Evolutionary conservation across 1,140 invertebrate genomes (phyloP).

Genomic region (Centruroides sculpturatus): DNA sequence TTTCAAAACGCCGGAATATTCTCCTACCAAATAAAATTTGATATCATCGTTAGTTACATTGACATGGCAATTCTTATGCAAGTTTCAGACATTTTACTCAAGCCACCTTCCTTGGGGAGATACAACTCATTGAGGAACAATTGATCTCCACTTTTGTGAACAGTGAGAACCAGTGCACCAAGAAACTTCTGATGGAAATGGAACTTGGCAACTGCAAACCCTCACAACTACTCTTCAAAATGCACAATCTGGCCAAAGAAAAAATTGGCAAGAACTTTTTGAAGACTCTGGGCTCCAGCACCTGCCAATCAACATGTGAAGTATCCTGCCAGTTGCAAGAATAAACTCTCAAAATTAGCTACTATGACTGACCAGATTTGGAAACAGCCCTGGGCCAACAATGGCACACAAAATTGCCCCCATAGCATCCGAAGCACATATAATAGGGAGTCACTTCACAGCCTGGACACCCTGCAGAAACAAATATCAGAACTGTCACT

Average conservation of each 20-base stretch:
- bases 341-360: background rate
- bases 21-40: slow-evolving; percentile 15
- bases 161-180: background rate
- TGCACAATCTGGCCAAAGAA: background rate
- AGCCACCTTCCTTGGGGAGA: background rate
- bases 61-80: background rate
- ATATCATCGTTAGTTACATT: slow-evolving; percentile 3
- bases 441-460: no score
- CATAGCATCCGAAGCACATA: no score
- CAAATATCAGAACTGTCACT: no score
- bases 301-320: background rate
- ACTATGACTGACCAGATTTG: no score
- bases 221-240: slow-evolving; percentile 4
- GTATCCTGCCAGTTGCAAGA: background rate
- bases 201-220: slow-evolving; percentile 1
- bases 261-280: background rate
- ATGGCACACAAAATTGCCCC: no score
- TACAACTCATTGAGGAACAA: background rate
- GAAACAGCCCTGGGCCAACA: no score
- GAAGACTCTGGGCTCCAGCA: slow-evolving; percentile 1
- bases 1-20: slow-evolving; percentile 14
- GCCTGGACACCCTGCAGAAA: no score
- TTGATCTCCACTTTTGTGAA: background rate
- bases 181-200: slow-evolving; percentile 2
- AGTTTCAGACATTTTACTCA: background rate